Conservation (phyloP, 2,888 invertebrate species). For the Corythucha ciliata region DNA sequence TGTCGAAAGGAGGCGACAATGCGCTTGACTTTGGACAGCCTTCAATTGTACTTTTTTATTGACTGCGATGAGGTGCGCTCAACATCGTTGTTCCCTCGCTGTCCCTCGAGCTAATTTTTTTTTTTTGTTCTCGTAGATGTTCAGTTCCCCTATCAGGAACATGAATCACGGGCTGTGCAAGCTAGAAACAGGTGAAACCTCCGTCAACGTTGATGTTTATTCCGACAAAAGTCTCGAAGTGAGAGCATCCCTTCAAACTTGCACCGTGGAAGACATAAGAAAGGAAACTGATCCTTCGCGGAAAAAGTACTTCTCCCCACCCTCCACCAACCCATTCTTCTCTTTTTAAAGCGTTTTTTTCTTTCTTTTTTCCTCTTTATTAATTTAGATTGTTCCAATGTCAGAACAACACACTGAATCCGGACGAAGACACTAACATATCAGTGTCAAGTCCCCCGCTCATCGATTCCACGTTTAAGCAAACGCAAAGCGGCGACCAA, state of each 20-base stretch:
- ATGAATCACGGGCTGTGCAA: constrained; percentile 60
- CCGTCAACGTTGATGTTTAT: constrained; percentile 52
- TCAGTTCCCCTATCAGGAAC: constrained; percentile 66
- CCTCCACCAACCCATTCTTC: background rate
- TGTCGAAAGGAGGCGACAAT: constrained; percentile 51
- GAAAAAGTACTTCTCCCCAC: constrained; percentile 26
- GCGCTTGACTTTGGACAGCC: constrained; percentile 54
- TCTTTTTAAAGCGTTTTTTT: background rate
- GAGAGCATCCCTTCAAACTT: constrained; percentile 57
- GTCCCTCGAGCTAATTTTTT: constrained; percentile 1
- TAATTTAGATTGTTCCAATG: constrained; percentile 56
- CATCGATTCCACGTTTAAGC: constrained; percentile 57
- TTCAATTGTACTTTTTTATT: constrained; percentile 60
- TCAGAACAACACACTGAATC: too few relatives aligned
- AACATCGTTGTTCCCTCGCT: too few relatives aligned
- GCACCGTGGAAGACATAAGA: constrained; percentile 62
- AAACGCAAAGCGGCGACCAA: constrained; percentile 52
- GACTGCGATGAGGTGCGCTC: constrained; percentile 59
- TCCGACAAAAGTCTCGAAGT: constrained; percentile 61
- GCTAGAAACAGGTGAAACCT: constrained; percentile 58
- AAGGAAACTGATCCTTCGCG: constrained; percentile 45
- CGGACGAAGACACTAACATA: constrained; percentile 43
- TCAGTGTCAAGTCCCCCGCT: constrained; percentile 61
- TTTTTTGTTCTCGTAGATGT: constrained; percentile 38
- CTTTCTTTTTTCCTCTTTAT: constrained; percentile 8